Base-by-base conservation (phyloP, 2,888 invertebrate genomes). In the Acleris literana region DNA sequence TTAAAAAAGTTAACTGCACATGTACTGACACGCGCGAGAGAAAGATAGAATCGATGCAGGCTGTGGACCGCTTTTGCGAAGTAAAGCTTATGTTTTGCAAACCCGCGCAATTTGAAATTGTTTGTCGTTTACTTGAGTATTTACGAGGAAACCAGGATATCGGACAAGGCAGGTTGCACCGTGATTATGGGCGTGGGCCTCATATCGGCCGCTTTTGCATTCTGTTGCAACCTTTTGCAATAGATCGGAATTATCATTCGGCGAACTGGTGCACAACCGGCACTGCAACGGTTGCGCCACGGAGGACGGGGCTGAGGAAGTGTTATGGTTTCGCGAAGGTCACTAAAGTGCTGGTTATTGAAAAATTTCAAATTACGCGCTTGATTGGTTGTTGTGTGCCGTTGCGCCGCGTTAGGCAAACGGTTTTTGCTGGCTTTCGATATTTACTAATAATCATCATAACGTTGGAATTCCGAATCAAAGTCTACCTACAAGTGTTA, bases 161-260 rank as follows among this genome's bases (percentile, higher is more conserved):
- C 78, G 83, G 82, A 88, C 88, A 88, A 88, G 86, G 86, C 82
- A 75, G 79, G 77, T 66, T 75, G 77, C 79, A 70, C 39, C 39
- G 76, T 87, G 87, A 88, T 89, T 83, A 84, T 85, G 86, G 91
- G 91, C 89, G 90, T 88, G 85, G 83, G 80, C 81, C 84, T 84
- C 84, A 86, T 85, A 85, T 87, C 81, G 85, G 80, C 80, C 80
- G 86, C 83, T 83, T 86, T 85, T 84, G 83, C 87, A 87, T 87
- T 88, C 83, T 83, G 81, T 87, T 86, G 87, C 90, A 85, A 88
- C 70, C 71, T 90, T 85, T 90, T 85, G 92, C 90, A 92, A 92
- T 75, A 81, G 82, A 86, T 90, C 76, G 87, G 90, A 90, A 92
- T 92, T 91, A 92, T 92, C 90, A 90, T 90, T 86, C 84, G 81